Percentiles rank a stretch among this genome's conserved stretches.
These are phyloP conservation scores for Drosophila limbata DNA, from an alignment of 2,888 invertebrate species.

Conservation along the genomic window DNA sequence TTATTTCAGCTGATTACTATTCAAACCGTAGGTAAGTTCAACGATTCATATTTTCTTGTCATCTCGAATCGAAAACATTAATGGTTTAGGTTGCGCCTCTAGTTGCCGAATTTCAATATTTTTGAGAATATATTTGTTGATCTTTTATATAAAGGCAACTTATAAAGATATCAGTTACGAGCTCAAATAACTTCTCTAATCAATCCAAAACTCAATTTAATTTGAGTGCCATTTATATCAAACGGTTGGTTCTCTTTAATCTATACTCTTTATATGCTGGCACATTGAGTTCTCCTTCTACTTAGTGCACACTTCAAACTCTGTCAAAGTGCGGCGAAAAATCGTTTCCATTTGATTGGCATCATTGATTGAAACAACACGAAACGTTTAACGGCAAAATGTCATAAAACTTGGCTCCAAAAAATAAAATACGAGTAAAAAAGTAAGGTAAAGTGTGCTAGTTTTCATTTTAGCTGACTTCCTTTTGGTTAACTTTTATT, in stretches of 20 bases:
- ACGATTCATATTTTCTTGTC: background rate
- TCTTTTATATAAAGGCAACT: background rate
- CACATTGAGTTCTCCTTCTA: background rate
- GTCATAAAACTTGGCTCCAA: slow-evolving; percentile 57
- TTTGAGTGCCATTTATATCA: slow-evolving; percentile 12
- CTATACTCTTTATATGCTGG: slow-evolving; percentile 5
- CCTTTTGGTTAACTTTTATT: slow-evolving; percentile 5
- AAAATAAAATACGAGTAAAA: slow-evolving; percentile 41
- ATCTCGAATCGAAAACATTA: background rate
- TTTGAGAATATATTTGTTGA: background rate
- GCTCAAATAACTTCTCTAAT: background rate
- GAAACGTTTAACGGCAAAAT: slow-evolving; percentile 73
- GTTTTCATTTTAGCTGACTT: slow-evolving; percentile 61
- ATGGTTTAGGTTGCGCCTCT: background rate
- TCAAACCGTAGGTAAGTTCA: background rate
- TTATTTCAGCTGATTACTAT: background rate
- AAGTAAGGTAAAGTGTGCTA: slow-evolving; percentile 54
- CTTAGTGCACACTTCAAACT: slow-evolving; percentile 38
- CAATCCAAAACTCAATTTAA: slow-evolving; percentile 10
- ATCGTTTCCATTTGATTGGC: slow-evolving; percentile 80
- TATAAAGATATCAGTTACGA: background rate
- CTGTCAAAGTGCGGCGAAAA: slow-evolving; percentile 62
- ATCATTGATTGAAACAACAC: slow-evolving; percentile 83
- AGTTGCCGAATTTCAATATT: too few relatives aligned
- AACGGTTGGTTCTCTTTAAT: slow-evolving; percentile 9